Base-by-base conservation (phyloP, 1,140 invertebrate genomes). In the Cardiocondyla obscurior region DNA sequence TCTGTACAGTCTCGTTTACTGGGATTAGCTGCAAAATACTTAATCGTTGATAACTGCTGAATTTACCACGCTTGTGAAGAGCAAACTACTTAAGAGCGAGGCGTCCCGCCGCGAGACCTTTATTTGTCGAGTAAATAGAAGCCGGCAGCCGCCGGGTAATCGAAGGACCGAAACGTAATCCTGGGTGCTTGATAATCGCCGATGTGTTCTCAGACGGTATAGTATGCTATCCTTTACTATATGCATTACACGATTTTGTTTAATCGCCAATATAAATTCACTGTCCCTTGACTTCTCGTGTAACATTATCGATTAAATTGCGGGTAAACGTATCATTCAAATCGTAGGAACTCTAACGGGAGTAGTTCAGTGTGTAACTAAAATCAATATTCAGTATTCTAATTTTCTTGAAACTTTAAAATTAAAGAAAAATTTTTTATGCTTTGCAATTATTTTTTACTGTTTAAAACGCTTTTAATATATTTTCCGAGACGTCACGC, bases 111-210 rank as follows among this genome's bases (percentile, higher is more conserved):
- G 28, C 10, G 39, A 39, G 25, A 58, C 10, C 1, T 55, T 57
- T 39, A 67, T 85, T 85, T 84, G 49, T 62, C 49, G 4, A 55
- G 74, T 76, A 73, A 85, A 85, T 67, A 85, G 44, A n/a, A 42
- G 6, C 36, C 42, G 25, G 12, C 51, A 72, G 73, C 30, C 14
- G 72, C 84, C 74, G 46, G 42, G 58, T 85, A 81, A 67, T 85
- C 67, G 83, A 85, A 67, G 51, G 7, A 10, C 16, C 36, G n/a
- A 62, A 60, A n/a, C 22, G 33, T 44, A 58, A 85, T 72, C 74
- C 64, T 2, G 8, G 6, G 14, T 22, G 28, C 12, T 62, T 28
- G 65, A 84, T 81, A 77, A 85, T 85, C 72, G 36, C 36, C 39
- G 22, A n/a, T 51, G 44, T 16, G 62, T 62, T 12, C 42, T 76